phyloP scores from a whole-genome alignment of 2,888 invertebrate species.

The Pemphredon lugubris region DNA sequence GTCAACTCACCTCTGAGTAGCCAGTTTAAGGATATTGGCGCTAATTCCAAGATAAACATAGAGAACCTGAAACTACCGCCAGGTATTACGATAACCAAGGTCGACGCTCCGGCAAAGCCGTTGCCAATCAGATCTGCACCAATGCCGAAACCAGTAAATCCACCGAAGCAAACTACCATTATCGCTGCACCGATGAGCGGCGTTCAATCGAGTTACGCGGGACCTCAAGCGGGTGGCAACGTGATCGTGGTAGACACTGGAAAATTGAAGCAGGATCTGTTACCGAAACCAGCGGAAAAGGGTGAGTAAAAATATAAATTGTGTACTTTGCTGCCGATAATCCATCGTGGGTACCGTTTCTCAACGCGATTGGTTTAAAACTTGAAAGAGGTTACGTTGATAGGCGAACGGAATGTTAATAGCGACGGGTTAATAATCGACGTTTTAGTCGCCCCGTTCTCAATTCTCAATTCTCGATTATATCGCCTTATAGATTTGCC shows the following conservation, averaged over 20 bases:
- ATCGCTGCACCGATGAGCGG: constrained; percentile 79
- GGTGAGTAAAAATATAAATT: constrained; percentile 57
- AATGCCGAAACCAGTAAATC: constrained; percentile 72
- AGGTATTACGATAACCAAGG: constrained; percentile 90
- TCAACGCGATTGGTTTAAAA: too few species aligned
- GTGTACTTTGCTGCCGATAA: background rate
- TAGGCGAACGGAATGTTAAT: too few species aligned
- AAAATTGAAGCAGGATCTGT: constrained; percentile 82
- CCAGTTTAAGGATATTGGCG: constrained; percentile 71
- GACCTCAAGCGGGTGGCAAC: constrained; percentile 81
- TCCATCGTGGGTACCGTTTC: too few species aligned
- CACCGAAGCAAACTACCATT: constrained; percentile 78
- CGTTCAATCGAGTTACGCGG: constrained; percentile 73
- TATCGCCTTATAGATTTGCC: constrained; percentile 50
- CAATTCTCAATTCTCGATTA: background rate
- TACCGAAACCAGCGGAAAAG: constrained; percentile 74
- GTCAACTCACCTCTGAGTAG: constrained; percentile 69
- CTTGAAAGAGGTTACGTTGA: too few species aligned
- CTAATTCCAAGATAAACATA: constrained; percentile 75
- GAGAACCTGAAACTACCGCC: constrained; percentile 85
- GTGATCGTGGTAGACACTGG: constrained; percentile 85
- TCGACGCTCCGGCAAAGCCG: constrained; percentile 82
- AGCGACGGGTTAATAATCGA: too few species aligned
- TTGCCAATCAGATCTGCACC: constrained; percentile 75
- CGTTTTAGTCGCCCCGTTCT: background rate